Base-by-base conservation (phyloP, 1,140 invertebrate genomes). In the Metopolophium dirhodum region DNA sequence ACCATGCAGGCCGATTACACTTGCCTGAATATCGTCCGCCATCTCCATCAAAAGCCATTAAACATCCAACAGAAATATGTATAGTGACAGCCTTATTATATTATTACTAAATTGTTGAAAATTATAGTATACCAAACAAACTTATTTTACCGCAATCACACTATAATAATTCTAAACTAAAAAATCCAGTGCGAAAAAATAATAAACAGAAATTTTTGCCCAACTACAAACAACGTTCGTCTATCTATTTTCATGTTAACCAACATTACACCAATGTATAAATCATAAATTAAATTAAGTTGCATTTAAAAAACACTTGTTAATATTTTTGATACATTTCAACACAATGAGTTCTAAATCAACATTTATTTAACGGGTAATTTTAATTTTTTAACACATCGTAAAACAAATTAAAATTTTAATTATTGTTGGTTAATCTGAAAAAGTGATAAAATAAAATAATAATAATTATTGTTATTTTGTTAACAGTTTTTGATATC, bases 11-110 rank as follows among this genome's bases (percentile, higher is more conserved):
- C 14, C 14, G 7, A 85, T 41, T 47, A 85, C 57, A 91, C 77
- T 83, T 93, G 37, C 91, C 82, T 93, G 91, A 57, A 93, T 77
- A 57, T 93, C 91, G 91, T 93, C 91, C 37, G 82, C 91, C 91
- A 93, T 93, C 49, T 93, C 91, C 91, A 93, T 93, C 91, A 93
- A 93, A 57, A 93, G 91, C 91, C 91, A 93, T 93, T 93, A 93
- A 92, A 86, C 91, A 83, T 83, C 49, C 11, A 93, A 93, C 82
- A 86, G 18, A 57, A 85, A 77, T 54, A 90, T 45, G 30, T 61
- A 30, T 90, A 8, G 20, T 26, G 68, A 68, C 26, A 68, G 68
- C 18, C 35, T 89, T 57, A 41, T 89, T 30, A 37, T 30, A 37
- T 89, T 54, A 89, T 1, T 89, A 54, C 11, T 54, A 37, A 54